Conservation (phyloP, 2,113 vertebrate genomes). For the Redunca redunca region DNA sequence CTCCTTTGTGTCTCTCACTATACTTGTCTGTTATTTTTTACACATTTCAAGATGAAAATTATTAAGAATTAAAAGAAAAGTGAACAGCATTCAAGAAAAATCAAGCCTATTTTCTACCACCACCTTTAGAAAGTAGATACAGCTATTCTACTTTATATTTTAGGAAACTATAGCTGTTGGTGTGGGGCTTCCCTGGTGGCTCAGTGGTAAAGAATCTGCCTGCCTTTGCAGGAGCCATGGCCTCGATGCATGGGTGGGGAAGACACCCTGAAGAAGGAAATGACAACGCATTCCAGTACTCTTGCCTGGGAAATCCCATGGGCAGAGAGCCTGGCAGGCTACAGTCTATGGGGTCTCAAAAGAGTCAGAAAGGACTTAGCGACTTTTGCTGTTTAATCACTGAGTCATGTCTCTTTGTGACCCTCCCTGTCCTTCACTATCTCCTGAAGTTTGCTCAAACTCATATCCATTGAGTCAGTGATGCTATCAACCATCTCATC, state of each 20-base stretch:
- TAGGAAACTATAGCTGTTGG: not conserved
- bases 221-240: not conserved
- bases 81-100: not conserved
- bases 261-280: not conserved
- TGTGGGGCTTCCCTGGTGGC: not conserved
- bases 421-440: not conserved
- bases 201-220: not conserved
- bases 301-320: not conserved
- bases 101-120: not conserved
- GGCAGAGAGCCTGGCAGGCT: not conserved
- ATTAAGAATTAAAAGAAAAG: not conserved
- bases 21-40: not conserved
- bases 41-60: not conserved
- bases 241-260: not conserved
- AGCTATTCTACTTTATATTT: not conserved
- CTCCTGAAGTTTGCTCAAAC: not conserved
- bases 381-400: not conserved
- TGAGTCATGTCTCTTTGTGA: not conserved
- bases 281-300: not conserved
- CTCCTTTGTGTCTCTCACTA: not conserved
- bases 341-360: not conserved
- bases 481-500: not conserved
- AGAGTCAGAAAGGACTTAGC: fast-evolving
- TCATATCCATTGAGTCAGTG: not conserved
- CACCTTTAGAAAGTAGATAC: not conserved